These are phyloP conservation scores for Dicaeum eximium DNA, from an alignment of 2,113 vertebrate species.

Conservation along the genomic window DNA sequence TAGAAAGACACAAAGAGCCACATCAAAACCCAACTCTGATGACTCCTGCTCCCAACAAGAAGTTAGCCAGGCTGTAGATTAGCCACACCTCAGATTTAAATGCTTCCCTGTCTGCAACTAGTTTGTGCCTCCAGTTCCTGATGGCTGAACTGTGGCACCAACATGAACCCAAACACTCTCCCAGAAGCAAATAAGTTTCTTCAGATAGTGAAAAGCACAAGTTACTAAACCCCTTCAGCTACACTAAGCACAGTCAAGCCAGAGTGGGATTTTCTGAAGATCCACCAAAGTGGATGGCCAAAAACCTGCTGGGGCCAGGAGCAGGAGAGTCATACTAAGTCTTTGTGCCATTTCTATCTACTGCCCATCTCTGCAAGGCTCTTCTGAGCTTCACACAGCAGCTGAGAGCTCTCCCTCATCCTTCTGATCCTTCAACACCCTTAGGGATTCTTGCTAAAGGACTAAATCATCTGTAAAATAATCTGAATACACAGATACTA, in stretches of 20 bases:
- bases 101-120: background rate
- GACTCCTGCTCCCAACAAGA: background rate
- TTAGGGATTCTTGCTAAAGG: background rate
- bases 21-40: background rate
- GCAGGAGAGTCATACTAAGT: background rate
- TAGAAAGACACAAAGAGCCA: background rate
- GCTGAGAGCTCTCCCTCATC: background rate
- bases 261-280: background rate
- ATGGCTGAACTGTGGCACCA: background rate
- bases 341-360: background rate
- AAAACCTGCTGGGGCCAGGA: background rate
- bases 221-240: background rate
- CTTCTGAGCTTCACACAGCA: background rate
- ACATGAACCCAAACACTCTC: background rate
- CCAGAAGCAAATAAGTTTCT: background rate
- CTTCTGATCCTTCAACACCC: background rate
- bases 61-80: background rate
- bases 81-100: background rate
- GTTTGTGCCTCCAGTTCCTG: background rate
- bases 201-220: background rate
- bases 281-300: background rate
- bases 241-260: background rate
- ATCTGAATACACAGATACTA: background rate
- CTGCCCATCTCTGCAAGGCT: background rate
- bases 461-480: background rate